Evolutionary conservation across 1,140 invertebrate genomes (phyloP).

Genomic region (Danaus melanippus): DNA sequence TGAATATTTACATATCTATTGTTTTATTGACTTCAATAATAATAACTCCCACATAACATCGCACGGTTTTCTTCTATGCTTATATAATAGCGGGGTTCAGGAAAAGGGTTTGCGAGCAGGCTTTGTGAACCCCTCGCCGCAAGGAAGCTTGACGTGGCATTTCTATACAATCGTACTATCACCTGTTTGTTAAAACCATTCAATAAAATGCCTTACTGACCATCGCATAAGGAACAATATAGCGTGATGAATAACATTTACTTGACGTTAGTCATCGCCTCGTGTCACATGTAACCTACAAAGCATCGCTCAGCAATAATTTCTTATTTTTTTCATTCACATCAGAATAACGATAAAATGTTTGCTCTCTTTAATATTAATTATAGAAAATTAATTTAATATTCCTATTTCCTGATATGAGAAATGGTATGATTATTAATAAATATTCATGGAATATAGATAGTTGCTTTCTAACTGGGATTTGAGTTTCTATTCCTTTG

Average conservation of each 20-base stretch:
- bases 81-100: constrained; percentile 40
- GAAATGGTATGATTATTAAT: too few species aligned
- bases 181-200: constrained; percentile 17
- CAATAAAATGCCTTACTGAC: background rate
- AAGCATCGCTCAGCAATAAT: constrained; percentile 23
- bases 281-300: constrained; percentile 29
- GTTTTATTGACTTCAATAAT: too few species aligned
- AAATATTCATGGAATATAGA: too few species aligned
- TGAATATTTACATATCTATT: too few species aligned
- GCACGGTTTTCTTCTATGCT: too few species aligned
- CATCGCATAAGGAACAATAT: too few species aligned
- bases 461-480: too few species aligned
- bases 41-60: too few species aligned
- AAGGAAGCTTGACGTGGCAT: constrained; percentile 42
- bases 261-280: constrained; percentile 14
- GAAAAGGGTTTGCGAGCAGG: constrained; percentile 30
- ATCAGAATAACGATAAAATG: constrained; percentile 16
- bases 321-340: constrained; percentile 31
- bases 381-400: constrained; percentile 2
- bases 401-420: background rate
- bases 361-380: background rate
- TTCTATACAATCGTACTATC: constrained; percentile 24
- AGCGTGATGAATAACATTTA: constrained; percentile 8
- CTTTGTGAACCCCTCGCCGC: constrained; percentile 35
- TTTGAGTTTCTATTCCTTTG: too few species aligned